A percentile compares a stretch with the other conserved stretches of the same genome.
Conservation (phyloP, 2,888 invertebrate species). For the Eristalis pertinax region DNA sequence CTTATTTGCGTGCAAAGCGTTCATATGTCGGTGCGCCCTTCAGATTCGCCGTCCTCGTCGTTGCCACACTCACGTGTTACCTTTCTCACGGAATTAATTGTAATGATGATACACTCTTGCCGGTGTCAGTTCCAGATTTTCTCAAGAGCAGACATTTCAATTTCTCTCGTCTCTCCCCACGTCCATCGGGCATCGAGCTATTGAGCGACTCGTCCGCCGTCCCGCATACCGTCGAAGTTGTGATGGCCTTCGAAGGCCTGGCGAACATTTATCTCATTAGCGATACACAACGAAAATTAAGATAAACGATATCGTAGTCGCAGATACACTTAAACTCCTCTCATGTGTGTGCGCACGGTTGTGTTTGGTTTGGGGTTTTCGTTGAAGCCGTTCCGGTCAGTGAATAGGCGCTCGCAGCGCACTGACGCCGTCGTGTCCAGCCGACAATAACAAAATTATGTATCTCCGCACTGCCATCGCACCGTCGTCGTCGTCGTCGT, state of each 20-base stretch:
- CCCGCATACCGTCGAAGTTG: background rate
- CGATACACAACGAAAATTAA: slow-evolving; percentile 70
- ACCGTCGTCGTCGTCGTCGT: background rate
- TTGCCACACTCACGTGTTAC: slow-evolving; percentile 18
- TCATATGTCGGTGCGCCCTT: slow-evolving; percentile 45
- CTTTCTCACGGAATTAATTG: slow-evolving; percentile 57
- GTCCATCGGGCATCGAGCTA: background rate
- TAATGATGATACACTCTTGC: slow-evolving; percentile 30
- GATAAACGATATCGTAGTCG: slow-evolving; percentile 59
- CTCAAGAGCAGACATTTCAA: slow-evolving; percentile 40
- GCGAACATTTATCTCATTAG: slow-evolving; percentile 69
- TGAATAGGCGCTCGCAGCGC: slow-evolving; percentile 61
- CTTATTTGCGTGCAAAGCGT: slow-evolving; percentile 54
- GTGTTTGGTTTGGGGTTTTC: slow-evolving; percentile 43
- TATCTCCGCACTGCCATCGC: slow-evolving; percentile 48
- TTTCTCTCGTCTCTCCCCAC: background rate
- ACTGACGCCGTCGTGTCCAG: slow-evolving; percentile 54
- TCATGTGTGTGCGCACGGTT: slow-evolving; percentile 9
- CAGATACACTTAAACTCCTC: slow-evolving; percentile 1
- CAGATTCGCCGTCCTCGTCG: background rate
- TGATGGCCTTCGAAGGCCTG: slow-evolving; percentile 14
- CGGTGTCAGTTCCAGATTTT: slow-evolving; percentile 26
- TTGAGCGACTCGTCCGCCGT: background rate
- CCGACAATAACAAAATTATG: slow-evolving; percentile 68
- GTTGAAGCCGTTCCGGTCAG: slow-evolving; percentile 65